Conservation (phyloP, 2,888 invertebrate species). For the Leucozona laternaria region DNA sequence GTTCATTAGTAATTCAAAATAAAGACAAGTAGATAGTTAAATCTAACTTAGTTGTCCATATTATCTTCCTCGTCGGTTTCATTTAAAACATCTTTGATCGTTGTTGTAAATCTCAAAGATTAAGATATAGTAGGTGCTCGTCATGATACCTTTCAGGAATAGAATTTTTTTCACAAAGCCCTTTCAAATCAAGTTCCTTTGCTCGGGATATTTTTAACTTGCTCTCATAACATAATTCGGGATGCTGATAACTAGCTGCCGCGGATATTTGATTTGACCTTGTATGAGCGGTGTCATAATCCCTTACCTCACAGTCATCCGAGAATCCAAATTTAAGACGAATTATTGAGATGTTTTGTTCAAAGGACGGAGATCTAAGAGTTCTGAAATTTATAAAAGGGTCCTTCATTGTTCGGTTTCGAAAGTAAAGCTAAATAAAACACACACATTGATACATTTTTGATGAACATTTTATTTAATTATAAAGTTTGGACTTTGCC, state of each 20-base stretch:
- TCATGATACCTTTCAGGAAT: constrained; percentile 25
- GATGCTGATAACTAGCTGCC: neutral
- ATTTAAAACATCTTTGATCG: neutral
- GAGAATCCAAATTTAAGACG: constrained; percentile 3
- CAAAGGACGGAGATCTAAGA: neutral
- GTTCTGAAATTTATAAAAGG: constrained; percentile 9
- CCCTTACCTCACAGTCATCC: neutral
- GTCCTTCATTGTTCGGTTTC: no score
- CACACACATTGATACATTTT: no score
- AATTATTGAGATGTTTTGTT: constrained; percentile 8
- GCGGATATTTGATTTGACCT: neutral
- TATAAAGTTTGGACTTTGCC: no score
- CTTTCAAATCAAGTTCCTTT: neutral
- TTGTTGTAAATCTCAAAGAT: neutral
- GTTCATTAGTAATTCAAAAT: neutral
- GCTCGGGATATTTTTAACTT: constrained; percentile 22
- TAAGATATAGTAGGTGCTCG: no score
- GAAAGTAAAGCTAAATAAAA: no score
- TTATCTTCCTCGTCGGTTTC: neutral
- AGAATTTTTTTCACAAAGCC: constrained; percentile 18
- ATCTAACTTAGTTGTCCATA: neutral
- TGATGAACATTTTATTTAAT: no score
- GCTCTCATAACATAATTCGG: neutral
- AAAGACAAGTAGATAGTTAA: neutral
- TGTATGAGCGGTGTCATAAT: neutral